phyloP scores from a whole-genome alignment of 53 echinoderm and acorn worm genomes.

The Crossaster papposus region DNA sequence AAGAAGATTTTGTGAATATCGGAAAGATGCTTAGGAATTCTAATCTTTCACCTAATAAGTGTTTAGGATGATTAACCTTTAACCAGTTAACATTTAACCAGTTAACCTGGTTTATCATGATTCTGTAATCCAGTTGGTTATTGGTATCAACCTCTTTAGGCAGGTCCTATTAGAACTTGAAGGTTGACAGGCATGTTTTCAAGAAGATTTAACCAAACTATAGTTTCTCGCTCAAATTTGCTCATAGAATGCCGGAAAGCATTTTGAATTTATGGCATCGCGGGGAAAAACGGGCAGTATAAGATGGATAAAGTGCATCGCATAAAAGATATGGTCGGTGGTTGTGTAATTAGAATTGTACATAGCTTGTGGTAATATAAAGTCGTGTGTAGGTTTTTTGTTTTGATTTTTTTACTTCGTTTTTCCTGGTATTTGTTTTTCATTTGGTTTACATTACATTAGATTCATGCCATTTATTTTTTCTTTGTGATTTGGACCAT shows the following conservation, averaged over 20 bases:
- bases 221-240: too few species aligned
- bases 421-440: background rate
- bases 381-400: slow-evolving; percentile 24
- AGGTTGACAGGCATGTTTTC: too few species aligned
- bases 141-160: too few species aligned
- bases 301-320: background rate
- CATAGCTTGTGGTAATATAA: slow-evolving; percentile 38
- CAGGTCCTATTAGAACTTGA: too few species aligned
- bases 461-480: slow-evolving; percentile 11
- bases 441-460: slow-evolving; percentile 23
- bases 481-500: background rate
- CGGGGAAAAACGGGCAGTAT: background rate
- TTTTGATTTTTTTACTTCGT: background rate
- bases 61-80: background rate
- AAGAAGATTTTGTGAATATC: background rate
- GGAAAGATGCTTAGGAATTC: background rate
- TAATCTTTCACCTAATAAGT: background rate
- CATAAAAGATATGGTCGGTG: background rate
- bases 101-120: too few species aligned
- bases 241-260: too few species aligned
- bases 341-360: slow-evolving; percentile 56
- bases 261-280: background rate
- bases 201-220: too few species aligned
- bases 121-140: too few species aligned
- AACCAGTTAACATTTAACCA: background rate